Base-by-base conservation (phyloP, 2,113 vertebrate species). In the Daubentonia madagascariensis region DNA sequence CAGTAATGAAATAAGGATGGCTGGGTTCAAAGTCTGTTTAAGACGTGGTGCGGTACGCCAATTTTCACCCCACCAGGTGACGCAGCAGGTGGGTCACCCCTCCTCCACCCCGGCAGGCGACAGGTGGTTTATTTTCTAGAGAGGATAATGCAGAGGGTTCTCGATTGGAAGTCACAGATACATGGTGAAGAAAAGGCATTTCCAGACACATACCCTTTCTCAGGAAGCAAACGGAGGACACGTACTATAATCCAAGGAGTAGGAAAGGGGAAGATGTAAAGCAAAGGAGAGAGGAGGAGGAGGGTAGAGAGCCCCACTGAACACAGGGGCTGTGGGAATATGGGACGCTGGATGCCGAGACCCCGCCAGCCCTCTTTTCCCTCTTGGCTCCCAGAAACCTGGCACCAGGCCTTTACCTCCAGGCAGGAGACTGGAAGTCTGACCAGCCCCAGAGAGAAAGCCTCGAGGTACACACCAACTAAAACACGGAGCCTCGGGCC, bases 191-290 rank as follows among this genome's bases (percentile, higher is more conserved):
- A 70, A 40, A 76, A 32, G 81, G 70, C 91, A 67, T 50, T 32
- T 54, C 54, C 43, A 54, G 63, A 72, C 20, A 43, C 3, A 1
- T 1, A 4, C 40, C 13, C 43, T 43, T 61, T 35, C 28, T 28
- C 32, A 18, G 40, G 59, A 68, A 70, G 40, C 59, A 35, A 22
- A 16, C 22, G 48, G 52, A 81, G 40, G 30, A 37, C 14, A 84
- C 6, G 18, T 32, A 18, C 9, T 23, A 22, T 32, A 16, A 6
- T 5, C 13, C 4, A 6, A 61, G n/a, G 43, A n/a, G 5, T 0
- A 35, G 20, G 70, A 25, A 67, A 40, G 20, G 48, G 22, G 37
- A 35, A 63, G 48, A 6, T 10, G 6, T 0, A n/a, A 14, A 43
- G 28, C 12, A 9, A 52, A 52, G 16, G 72, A 25, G 54, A 23